Evolutionary conservation across 2,888 invertebrate genomes (phyloP).

Genomic region (Xestobium rufovillosum): DNA sequence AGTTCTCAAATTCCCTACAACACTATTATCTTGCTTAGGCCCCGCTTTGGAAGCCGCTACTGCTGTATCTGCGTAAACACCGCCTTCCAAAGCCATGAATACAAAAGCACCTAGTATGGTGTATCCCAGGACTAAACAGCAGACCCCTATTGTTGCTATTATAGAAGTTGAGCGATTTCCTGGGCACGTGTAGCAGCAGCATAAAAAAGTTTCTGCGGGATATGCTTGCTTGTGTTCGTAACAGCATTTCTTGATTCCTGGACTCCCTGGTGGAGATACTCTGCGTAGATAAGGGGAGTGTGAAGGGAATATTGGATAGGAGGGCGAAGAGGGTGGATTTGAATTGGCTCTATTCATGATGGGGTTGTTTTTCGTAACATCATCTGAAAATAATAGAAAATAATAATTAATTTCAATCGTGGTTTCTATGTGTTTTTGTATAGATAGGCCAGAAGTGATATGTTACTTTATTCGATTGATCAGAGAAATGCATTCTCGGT

Average conservation of each 20-base stretch:
- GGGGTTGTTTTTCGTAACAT: too few species aligned
- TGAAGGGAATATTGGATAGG: slow-evolving; percentile 32
- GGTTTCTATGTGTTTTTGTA: too few species aligned
- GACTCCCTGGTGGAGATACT: slow-evolving; percentile 39
- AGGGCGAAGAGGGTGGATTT: slow-evolving; percentile 34
- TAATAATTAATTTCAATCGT: too few species aligned
- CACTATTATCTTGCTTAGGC: slow-evolving; percentile 42
- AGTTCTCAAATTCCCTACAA: slow-evolving; percentile 52
- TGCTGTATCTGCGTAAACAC: slow-evolving; percentile 48
- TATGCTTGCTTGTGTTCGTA: slow-evolving; percentile 34
- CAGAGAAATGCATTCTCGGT: too few species aligned
- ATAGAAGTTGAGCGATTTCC: slow-evolving; percentile 51
- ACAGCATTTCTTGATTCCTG: slow-evolving; percentile 37
- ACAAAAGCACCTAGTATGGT: slow-evolving; percentile 87
- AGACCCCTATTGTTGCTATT: slow-evolving; percentile 73
- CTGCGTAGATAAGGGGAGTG: slow-evolving; percentile 33
- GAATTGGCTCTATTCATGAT: slow-evolving; percentile 23
- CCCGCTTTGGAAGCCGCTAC: slow-evolving; percentile 59
- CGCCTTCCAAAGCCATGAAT: slow-evolving; percentile 77
- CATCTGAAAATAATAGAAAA: too few species aligned
- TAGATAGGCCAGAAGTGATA: too few species aligned
- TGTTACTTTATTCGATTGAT: too few species aligned
- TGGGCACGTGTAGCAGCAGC: slow-evolving; percentile 53
- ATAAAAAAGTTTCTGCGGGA: slow-evolving; percentile 37
- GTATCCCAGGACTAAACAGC: slow-evolving; percentile 81